Conservation (phyloP, 1,140 invertebrate species). For the Diorhabda sublineata region DNA sequence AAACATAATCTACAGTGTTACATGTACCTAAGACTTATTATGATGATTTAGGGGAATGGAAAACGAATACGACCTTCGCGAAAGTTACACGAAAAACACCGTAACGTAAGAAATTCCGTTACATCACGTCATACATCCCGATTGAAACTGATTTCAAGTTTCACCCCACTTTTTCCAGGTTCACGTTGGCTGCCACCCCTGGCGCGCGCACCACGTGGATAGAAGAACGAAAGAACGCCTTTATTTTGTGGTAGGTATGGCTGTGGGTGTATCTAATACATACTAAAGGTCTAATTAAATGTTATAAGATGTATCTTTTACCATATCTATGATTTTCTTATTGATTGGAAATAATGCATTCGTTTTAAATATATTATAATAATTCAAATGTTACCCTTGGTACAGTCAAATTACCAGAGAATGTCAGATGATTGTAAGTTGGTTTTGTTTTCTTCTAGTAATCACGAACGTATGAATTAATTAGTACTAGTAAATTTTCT, state of each 20-base stretch:
- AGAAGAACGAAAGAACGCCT: conserved; percentile 24
- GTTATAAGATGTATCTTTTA: not conserved
- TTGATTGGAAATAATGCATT: no score
- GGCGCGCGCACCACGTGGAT: conserved; percentile 27
- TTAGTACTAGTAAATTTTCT: no score
- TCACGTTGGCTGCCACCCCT: conserved; percentile 28
- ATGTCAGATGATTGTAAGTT: no score
- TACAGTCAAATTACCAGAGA: no score
- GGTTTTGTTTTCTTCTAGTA: no score
- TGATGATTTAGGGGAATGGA: no score
- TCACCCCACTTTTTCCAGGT: conserved; percentile 21
- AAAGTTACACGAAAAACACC: conserved; percentile 23
- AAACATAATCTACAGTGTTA: no score
- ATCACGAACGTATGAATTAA: no score
- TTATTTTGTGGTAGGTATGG: conserved; percentile 22
- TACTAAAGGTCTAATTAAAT: conserved; percentile 18
- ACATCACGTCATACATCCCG: conserved; percentile 16
- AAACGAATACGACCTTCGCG: not conserved
- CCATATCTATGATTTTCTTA: no score
- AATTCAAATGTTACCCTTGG: no score
- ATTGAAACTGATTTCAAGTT: conserved; percentile 26
- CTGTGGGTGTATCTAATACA: conserved; percentile 18
- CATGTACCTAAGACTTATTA: no score
- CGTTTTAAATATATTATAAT: no score
- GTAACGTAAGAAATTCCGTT: conserved; percentile 11